Percentiles rank a stretch among this genome's conserved stretches.
Evolutionary conservation across 92 coral and sea anemone species (phyloP).

Genomic region (Siderastrea radians): DNA sequence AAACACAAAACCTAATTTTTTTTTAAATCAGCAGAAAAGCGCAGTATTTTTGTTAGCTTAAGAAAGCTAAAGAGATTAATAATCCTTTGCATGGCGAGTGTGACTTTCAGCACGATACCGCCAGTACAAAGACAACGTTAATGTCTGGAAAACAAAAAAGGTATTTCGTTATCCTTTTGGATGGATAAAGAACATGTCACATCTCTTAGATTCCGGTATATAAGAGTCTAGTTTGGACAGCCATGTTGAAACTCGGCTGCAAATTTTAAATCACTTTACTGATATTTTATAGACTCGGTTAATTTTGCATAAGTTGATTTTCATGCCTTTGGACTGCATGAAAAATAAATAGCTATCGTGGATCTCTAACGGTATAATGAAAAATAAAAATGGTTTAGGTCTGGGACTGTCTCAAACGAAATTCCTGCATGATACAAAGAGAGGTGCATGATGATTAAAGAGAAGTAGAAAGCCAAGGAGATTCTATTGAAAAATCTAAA

Average conservation of each 20-base stretch:
- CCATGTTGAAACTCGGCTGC: neutral
- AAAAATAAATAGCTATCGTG: neutral
- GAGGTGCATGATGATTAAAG: neutral
- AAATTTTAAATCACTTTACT: neutral
- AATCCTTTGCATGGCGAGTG: too few species aligned
- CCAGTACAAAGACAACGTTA: too few species aligned
- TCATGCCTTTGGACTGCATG: neutral
- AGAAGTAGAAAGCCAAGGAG: neutral
- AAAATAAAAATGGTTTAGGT: neutral
- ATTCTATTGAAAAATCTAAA: neutral
- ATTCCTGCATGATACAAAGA: neutral
- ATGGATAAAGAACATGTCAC: too few species aligned
- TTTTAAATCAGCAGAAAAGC: neutral
- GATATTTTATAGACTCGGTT: neutral
- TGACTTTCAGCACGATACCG: too few species aligned
- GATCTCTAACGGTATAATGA: neutral
- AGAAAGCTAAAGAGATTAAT: too few species aligned
- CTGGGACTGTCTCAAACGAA: neutral
- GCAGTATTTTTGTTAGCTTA: too few species aligned
- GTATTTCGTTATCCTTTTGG: too few species aligned
- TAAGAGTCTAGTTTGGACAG: neutral
- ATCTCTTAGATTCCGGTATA: too few species aligned
- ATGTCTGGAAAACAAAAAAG: neutral
- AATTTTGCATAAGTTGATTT: constrained; percentile 8
- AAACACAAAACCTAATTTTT: neutral